A percentile compares a stretch with the other conserved stretches of the same genome.
These are phyloP conservation scores for Acrobasis suavella DNA, from an alignment of 2,888 invertebrate genomes.

Conservation along the genomic window DNA sequence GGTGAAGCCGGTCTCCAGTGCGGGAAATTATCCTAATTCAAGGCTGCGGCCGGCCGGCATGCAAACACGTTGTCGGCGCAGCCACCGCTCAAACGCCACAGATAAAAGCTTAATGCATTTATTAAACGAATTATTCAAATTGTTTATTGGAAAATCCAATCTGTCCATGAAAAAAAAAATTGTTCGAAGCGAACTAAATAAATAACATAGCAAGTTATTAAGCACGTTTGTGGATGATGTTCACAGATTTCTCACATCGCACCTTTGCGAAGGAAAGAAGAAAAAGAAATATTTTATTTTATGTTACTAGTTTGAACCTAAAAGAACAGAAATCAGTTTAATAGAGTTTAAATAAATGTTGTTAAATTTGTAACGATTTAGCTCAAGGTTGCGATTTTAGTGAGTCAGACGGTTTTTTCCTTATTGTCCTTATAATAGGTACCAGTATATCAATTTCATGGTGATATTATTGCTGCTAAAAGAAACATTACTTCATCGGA, in stretches of 20 bases:
- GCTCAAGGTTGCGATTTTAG: no score
- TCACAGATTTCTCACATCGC: no score
- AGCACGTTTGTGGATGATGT: no score
- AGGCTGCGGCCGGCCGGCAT: constrained; percentile 49
- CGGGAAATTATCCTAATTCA: constrained; percentile 64
- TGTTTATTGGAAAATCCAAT: constrained; percentile 14
- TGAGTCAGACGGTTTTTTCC: no score
- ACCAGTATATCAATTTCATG: neutral
- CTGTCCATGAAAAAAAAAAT: neutral
- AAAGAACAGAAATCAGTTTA: no score
- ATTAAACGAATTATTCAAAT: constrained; percentile 10
- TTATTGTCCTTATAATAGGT: no score
- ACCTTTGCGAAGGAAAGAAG: no score
- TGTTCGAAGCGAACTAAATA: neutral
- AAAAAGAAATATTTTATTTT: no score
- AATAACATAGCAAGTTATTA: neutral
- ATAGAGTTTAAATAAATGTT: no score
- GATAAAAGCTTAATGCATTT: constrained; percentile 2
- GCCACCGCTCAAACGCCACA: neutral
- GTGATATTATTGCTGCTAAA: neutral
- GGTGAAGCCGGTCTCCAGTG: constrained; percentile 45
- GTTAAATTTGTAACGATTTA: no score
- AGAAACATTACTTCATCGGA: neutral
- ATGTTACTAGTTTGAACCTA: no score
- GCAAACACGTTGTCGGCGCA: neutral